Base-by-base conservation (phyloP, 2,113 vertebrate species). In the Scomber scombrus region DNA sequence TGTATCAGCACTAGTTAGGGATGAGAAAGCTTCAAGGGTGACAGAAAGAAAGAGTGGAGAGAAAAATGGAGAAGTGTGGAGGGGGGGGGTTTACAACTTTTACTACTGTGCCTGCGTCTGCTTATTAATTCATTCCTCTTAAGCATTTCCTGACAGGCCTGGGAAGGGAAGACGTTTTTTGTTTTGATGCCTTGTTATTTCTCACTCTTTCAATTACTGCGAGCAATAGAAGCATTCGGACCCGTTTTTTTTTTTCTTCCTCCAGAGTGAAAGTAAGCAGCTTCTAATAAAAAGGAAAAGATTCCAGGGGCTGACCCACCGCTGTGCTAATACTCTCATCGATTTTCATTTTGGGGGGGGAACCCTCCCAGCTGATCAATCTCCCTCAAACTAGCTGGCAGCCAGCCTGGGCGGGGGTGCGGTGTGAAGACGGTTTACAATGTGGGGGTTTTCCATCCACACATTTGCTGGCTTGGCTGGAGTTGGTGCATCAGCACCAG, bases 321-420 rank as follows among this genome's bases (percentile, higher is more conserved):
- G 79, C 74, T 73, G 75, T 47, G 71, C 65, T 82, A 88, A 86
- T 84, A 63, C 71, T 16, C 52, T 14, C 62, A 89, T 85, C 0
- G 68, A 89, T 89, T 85, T 81, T 84, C 63, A 67, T 85, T 90
- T 76, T 71, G 64, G 72, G 34, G 31, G 31, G 76, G 77, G 31
- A 75, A 74, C 67, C 66, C 70, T 79, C 81, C 68, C 83, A 86
- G 76, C 75, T 85, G 84, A 87, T 88, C 83, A 85, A 81, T 81
- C 75, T 72, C 65, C 52, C 70, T 65, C 23, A n/a, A 73, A 54
- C 31, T 12, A 69, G 50, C 56, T 34, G 3, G 85, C 68, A 75
- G 82, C 75, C 71, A 68, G 68, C 71, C 45, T 47, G 61, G 50
- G 55, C 9, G 65, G 78, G 43, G 65, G 57, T 2, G 49, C 21